Conservation (phyloP, 1,140 invertebrate genomes). For the Drosophila sturtevanti region DNA sequence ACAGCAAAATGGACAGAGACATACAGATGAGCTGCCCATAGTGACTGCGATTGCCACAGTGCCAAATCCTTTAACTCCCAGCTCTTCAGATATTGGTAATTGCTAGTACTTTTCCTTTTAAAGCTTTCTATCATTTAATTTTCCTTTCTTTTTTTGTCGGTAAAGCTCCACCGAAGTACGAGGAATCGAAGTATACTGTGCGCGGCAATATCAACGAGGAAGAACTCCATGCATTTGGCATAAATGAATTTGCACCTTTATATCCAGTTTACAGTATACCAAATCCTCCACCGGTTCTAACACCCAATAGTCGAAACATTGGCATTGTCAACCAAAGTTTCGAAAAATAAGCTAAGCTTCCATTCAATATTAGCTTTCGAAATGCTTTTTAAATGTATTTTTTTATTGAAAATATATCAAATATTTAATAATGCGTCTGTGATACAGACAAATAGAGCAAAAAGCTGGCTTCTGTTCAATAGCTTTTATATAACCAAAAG, state of each 20-base stretch:
- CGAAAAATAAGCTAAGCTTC: slow-evolving; percentile 35
- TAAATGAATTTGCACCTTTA: slow-evolving; percentile 70
- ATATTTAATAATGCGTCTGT: slow-evolving; percentile 5
- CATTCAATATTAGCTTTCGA: not conserved
- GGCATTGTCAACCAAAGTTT: slow-evolving; percentile 62
- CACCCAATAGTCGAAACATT: slow-evolving; percentile 40
- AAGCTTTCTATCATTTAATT: not conserved
- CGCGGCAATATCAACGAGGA: slow-evolving; percentile 77
- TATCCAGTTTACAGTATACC: slow-evolving; percentile 77
- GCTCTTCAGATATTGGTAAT: slow-evolving; percentile 51
- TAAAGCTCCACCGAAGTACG: slow-evolving; percentile 61
- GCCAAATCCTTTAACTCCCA: slow-evolving; percentile 30
- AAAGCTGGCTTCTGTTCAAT: no score
- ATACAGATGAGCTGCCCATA: slow-evolving; percentile 48
- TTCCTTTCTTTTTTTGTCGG: not conserved
- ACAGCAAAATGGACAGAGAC: not conserved
- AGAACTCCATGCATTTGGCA: slow-evolving; percentile 67
- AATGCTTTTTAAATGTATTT: not conserved
- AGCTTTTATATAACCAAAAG: not conserved
- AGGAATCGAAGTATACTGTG: slow-evolving; percentile 60
- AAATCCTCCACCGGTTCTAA: slow-evolving; percentile 56
- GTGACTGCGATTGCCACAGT: slow-evolving; percentile 42
- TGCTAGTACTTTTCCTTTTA: not conserved
- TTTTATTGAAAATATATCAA: slow-evolving; percentile 8
- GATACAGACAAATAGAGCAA: not conserved